phyloP scores from a whole-genome alignment of 35 echinoderm and acorn worm species.

The Chiridota heheva region DNA sequence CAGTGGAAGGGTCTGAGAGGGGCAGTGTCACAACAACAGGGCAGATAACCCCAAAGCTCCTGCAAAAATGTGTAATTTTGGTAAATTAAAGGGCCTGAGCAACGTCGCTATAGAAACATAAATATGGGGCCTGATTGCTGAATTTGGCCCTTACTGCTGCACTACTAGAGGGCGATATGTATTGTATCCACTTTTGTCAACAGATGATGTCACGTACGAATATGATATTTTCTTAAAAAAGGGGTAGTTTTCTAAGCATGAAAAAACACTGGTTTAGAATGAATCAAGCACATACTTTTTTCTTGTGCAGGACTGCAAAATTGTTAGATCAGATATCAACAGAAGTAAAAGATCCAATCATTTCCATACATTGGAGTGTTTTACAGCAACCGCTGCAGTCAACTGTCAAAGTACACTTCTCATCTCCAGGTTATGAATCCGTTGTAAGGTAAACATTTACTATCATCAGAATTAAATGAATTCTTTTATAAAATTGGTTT shows the following conservation, averaged over 20 bases:
- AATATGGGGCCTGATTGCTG: too few species aligned
- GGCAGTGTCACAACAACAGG: too few species aligned
- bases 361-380: slow-evolving; percentile 84
- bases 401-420: slow-evolving; percentile 81
- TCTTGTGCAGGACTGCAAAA: slow-evolving; percentile 49
- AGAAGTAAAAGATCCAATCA: slow-evolving; percentile 58
- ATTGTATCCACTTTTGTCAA: too few species aligned
- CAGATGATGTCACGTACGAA: too few species aligned
- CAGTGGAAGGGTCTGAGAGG: too few species aligned
- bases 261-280: neutral
- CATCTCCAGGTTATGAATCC: slow-evolving; percentile 82
- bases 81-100: too few species aligned
- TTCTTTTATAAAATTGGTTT: neutral
- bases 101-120: too few species aligned
- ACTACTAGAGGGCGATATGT: too few species aligned
- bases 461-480: neutral
- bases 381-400: slow-evolving; percentile 73
- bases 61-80: too few species aligned
- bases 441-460: slow-evolving; percentile 61
- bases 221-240: neutral
- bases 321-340: slow-evolving; percentile 73
- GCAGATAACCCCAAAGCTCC: too few species aligned
- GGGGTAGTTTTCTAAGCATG: neutral
- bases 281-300: neutral
- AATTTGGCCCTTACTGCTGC: too few species aligned